These are phyloP conservation scores for Apodemus agrarius DNA, from an alignment of 2,797 vertebrate genomes.

Conservation along the genomic window DNA sequence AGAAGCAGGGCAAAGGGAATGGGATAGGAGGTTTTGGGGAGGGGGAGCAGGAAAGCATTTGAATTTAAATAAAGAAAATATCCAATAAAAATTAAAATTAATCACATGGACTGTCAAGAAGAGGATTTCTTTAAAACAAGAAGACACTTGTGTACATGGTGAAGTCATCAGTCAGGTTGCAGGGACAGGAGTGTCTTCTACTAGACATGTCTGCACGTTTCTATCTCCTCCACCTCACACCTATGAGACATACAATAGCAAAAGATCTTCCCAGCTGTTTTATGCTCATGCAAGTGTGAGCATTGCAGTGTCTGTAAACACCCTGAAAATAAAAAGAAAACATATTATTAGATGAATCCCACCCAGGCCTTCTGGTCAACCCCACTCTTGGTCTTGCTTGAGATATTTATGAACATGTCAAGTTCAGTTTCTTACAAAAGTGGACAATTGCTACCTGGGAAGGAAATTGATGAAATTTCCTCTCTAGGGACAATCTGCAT, in stretches of 20 bases:
- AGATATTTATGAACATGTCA: not conserved
- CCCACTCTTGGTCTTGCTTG: not conserved
- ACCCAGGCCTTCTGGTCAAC: not conserved
- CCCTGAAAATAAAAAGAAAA: not conserved
- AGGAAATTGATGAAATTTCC: not conserved
- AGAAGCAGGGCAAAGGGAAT: too few relatives aligned
- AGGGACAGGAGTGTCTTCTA: not conserved
- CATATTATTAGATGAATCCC: not conserved
- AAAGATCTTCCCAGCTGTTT: not conserved
- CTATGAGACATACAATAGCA: not conserved
- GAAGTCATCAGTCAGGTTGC: not conserved
- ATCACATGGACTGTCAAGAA: not conserved
- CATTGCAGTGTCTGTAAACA: not conserved
- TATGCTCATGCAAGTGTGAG: not conserved
- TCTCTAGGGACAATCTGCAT: not conserved
- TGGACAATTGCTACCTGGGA: not conserved
- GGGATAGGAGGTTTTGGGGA: too few relatives aligned
- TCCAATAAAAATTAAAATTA: not conserved
- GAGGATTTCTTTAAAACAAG: not conserved
- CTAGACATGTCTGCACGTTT: not conserved
- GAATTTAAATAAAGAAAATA: too few relatives aligned
- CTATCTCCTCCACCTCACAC: not conserved
- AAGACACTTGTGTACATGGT: not conserved
- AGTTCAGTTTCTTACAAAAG: constrained; percentile 23
- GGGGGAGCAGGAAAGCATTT: too few relatives aligned